Evolutionary conservation across 2,888 invertebrate genomes (phyloP).

Genomic region (Drosophila testacea): DNA sequence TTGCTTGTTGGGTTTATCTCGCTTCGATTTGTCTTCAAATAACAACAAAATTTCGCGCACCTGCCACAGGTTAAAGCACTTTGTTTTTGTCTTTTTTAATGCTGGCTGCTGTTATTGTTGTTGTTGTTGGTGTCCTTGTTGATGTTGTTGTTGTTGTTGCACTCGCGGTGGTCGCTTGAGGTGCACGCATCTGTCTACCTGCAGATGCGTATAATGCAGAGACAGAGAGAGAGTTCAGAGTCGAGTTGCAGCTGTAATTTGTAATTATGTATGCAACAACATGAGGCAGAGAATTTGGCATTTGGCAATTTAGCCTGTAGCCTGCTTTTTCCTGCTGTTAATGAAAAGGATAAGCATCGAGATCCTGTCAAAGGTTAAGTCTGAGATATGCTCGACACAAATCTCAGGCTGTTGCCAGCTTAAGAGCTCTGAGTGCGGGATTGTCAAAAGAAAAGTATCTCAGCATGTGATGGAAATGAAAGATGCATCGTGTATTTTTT

Average conservation of each 20-base stretch:
- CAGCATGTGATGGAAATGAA: slow-evolving; percentile 2
- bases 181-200: slow-evolving; percentile 55
- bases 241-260: slow-evolving; percentile 47
- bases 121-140: slow-evolving; percentile 4
- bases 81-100: slow-evolving; percentile 1
- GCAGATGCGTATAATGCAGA: slow-evolving; percentile 24
- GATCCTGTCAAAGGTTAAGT: slow-evolving; percentile 10
- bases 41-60: slow-evolving; percentile 70
- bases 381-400: slow-evolving; percentile 1
- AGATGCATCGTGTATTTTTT: neutral
- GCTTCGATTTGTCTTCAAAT: slow-evolving; percentile 61
- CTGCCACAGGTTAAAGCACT: slow-evolving; percentile 57
- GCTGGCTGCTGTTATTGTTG: neutral
- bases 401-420: slow-evolving; percentile 1
- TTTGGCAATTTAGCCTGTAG: neutral
- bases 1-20: slow-evolving; percentile 33
- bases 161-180: slow-evolving; percentile 40
- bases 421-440: neutral
- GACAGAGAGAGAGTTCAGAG: neutral
- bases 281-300: slow-evolving; percentile 3
- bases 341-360: slow-evolving; percentile 20
- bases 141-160: slow-evolving; percentile 17
- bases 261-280: slow-evolving; percentile 45
- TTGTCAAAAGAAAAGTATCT: slow-evolving; percentile 2
- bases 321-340: slow-evolving; percentile 3